Evolutionary conservation across 2,888 invertebrate species (phyloP), one percentile per base, ranked within the genome.

Genomic region (Pyralis farinalis): DNA sequence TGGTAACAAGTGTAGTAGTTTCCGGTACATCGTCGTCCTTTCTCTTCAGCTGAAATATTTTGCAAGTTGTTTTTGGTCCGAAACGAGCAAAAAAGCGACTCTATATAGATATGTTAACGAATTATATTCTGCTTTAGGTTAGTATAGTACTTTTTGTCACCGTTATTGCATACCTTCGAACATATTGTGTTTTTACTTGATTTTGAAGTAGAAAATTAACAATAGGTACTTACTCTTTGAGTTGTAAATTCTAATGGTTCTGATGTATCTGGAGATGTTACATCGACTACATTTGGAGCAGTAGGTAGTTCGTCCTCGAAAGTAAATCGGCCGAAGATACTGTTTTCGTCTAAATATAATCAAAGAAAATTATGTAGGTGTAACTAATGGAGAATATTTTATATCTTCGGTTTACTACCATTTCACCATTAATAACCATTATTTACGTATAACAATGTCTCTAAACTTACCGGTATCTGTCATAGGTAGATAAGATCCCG

Each of bases 321-420:
- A 1, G 80, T 71, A 46, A 88, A 88, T 39, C 64, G 63, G 7
- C 87, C 87, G 34, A 88, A 88, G 44, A 88, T 87, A 47, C 87
- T 86, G 55, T 88, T 88, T 61, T 87, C 87, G 55, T 88, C 87
- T 87, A n/a, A n/a, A n/a, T n/a, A n/a, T n/a, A n/a, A n/a, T n/a
- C n/a, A n/a, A n/a, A n/a, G n/a, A n/a, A n/a, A n/a, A n/a, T n/a
- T n/a, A n/a, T n/a, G n/a, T n/a, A n/a, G n/a, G n/a, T n/a, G n/a
- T n/a, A n/a, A n/a, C n/a, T n/a, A n/a, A n/a, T n/a, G n/a, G n/a
- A n/a, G n/a, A n/a, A n/a, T n/a, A n/a, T n/a, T n/a, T n/a, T n/a
- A n/a, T n/a, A n/a, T n/a, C n/a, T n/a, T n/a, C n/a, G n/a, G n/a
- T n/a, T n/a, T n/a, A n/a, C n/a, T n/a, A n/a, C n/a, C n/a, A n/a